Conservation (phyloP, 2,797 vertebrate genomes). For the Microchirus variegatus region DNA sequence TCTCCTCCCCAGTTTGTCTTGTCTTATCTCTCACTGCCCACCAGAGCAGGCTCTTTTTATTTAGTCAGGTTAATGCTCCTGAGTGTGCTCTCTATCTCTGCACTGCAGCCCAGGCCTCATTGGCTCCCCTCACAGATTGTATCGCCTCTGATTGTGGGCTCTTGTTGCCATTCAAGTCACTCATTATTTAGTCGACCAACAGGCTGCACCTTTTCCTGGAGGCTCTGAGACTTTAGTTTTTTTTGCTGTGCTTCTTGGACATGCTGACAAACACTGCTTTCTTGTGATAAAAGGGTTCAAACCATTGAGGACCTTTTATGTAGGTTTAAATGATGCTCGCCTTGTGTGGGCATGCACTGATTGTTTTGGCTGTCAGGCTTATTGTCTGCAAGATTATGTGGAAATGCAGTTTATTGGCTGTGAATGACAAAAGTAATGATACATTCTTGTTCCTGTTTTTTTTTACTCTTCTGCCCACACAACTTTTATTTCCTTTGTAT, state of each 20-base stretch:
- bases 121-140: constrained; percentile 43
- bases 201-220: constrained; percentile 25
- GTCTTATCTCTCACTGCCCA: constrained; percentile 48
- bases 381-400: constrained; percentile 62
- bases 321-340: constrained; percentile 49
- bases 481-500: constrained; percentile 28
- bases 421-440: constrained; percentile 57
- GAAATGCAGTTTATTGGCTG: constrained; percentile 48
- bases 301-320: constrained; percentile 42
- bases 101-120: constrained; percentile 41
- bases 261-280: constrained; percentile 28
- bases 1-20: constrained; percentile 39
- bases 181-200: constrained; percentile 44
- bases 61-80: constrained; percentile 51
- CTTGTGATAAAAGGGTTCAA: constrained; percentile 37
- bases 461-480: constrained; percentile 55
- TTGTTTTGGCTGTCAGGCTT: constrained; percentile 66
- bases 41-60: constrained; percentile 33
- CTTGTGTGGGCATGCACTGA: constrained; percentile 49
- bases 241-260: constrained; percentile 18
- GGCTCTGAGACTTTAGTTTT: constrained; percentile 19
- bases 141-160: constrained; percentile 44
- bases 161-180: constrained; percentile 47
- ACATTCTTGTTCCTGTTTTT: constrained; percentile 56
- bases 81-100: constrained; percentile 46